These are phyloP conservation scores for Perccottus glenii DNA, from an alignment of 2,113 vertebrate species.

Conservation along the genomic window DNA sequence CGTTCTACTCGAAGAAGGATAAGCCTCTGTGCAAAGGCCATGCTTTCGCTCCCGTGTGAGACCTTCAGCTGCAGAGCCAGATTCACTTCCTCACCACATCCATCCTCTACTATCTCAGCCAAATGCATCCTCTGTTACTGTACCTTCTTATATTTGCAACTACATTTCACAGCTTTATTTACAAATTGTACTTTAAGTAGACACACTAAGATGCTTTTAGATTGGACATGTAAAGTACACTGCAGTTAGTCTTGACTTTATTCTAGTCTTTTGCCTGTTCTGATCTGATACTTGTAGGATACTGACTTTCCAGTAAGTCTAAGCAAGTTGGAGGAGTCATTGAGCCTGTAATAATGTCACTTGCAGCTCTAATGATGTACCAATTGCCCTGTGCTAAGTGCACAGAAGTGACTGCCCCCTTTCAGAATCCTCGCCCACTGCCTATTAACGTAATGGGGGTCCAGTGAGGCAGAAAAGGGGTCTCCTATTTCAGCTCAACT, in stretches of 20 bases:
- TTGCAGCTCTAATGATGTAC: constrained; percentile 46
- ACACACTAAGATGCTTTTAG: neutral
- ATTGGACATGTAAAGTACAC: constrained; percentile 6
- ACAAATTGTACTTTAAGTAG: neutral
- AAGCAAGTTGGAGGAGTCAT: constrained; percentile 25
- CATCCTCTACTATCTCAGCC: constrained; percentile 23
- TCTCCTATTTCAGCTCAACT: constrained; percentile 38
- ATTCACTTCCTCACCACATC: constrained; percentile 21
- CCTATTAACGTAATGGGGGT: constrained; percentile 62
- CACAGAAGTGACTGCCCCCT: constrained; percentile 24
- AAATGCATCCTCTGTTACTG: constrained; percentile 21
- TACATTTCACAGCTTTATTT: constrained; percentile 1
- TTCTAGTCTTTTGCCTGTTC: neutral
- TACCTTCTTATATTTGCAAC: neutral
- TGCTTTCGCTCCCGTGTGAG: constrained; percentile 94
- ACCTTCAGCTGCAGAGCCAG: constrained; percentile 56
- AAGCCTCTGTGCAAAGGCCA: constrained; percentile 99
- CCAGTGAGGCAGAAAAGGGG: constrained; percentile 52
- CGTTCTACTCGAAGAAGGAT: constrained; percentile 99
- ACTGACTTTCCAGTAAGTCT: constrained; percentile 14
- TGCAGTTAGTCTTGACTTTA: constrained; percentile 8
- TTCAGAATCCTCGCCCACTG: constrained; percentile 46
- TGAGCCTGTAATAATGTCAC: constrained; percentile 42
- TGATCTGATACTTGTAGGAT: constrained; percentile 13
- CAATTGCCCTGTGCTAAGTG: constrained; percentile 13